Conservation (phyloP, 2,888 invertebrate species). For the Ceriagrion tenellum region DNA sequence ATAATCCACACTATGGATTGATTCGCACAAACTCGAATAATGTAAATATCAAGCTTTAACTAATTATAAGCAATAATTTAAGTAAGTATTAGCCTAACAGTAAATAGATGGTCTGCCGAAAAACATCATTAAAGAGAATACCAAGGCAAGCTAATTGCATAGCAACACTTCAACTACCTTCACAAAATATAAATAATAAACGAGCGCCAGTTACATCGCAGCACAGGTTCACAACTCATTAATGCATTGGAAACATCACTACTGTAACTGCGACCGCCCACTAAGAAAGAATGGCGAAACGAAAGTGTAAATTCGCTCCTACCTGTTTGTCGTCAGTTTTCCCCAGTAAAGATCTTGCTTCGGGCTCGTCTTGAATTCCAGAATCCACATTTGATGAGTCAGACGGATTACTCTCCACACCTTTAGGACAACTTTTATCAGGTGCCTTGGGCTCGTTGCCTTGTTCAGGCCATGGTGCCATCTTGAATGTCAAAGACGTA, state of each 20-base stretch:
- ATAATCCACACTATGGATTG: not conserved
- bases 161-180: not conserved
- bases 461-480: slow-evolving; percentile 89
- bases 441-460: slow-evolving; percentile 88
- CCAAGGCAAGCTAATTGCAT: not conserved
- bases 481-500: slow-evolving; percentile 78
- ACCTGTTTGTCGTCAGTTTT: slow-evolving; percentile 71
- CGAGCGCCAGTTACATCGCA: too few species aligned
- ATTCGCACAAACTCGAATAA: not conserved
- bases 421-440: slow-evolving; percentile 82
- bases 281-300: slow-evolving; percentile 55
- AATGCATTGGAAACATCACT: slow-evolving; percentile 33
- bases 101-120: not conserved
- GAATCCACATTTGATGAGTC: slow-evolving; percentile 70
- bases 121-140: not conserved
- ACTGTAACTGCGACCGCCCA: slow-evolving; percentile 51
- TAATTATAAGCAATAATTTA: not conserved
- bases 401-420: slow-evolving; percentile 69
- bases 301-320: slow-evolving; percentile 52
- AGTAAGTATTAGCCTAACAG: not conserved
- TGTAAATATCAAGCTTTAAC: not conserved
- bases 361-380: slow-evolving; percentile 69
- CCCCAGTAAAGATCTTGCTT: slow-evolving; percentile 68
- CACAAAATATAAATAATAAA: too few species aligned
- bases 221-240: not conserved